phyloP scores from a whole-genome alignment of 2,113 vertebrate species.

The Pseudonaja textilis region DNA sequence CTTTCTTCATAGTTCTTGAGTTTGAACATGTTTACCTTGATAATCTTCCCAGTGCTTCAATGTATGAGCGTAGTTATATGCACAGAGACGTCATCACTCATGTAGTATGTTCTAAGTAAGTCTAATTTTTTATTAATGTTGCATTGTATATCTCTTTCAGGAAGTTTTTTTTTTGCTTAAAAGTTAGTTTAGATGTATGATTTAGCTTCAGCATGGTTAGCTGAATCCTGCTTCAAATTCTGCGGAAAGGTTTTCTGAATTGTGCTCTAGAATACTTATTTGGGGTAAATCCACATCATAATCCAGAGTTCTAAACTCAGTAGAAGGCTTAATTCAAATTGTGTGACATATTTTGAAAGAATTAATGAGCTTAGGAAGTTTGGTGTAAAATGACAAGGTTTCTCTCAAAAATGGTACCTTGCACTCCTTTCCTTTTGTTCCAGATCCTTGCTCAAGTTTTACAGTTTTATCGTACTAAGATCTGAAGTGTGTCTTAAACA shows the following conservation, averaged over 20 bases:
- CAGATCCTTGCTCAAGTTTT: background rate
- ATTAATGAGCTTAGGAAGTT: background rate
- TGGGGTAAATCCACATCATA: background rate
- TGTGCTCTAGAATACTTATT: background rate
- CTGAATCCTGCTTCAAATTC: background rate
- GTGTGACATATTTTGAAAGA: background rate
- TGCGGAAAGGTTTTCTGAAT: background rate
- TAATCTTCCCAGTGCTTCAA: slow-evolving; percentile 89
- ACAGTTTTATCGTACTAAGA: background rate
- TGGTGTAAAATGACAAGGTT: background rate
- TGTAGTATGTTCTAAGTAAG: slow-evolving; percentile 93
- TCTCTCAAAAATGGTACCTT: background rate
- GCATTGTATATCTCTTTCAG: background rate
- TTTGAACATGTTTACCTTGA: slow-evolving; percentile 92
- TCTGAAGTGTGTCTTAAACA: background rate
- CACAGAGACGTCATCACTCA: slow-evolving; percentile 95
- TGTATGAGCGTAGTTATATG: slow-evolving; percentile 99
- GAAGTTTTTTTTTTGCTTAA: background rate
- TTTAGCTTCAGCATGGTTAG: background rate
- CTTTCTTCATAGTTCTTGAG: slow-evolving; percentile 77
- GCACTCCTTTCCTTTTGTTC: background rate
- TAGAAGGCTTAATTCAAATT: background rate
- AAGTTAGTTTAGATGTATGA: background rate
- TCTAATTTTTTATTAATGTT: slow-evolving; percentile 8
- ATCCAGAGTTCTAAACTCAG: background rate